A percentile compares a stretch with the other conserved stretches of the same genome.
Conservation (phyloP, 2,113 vertebrate genomes). For the Trematocara variabile region DNA sequence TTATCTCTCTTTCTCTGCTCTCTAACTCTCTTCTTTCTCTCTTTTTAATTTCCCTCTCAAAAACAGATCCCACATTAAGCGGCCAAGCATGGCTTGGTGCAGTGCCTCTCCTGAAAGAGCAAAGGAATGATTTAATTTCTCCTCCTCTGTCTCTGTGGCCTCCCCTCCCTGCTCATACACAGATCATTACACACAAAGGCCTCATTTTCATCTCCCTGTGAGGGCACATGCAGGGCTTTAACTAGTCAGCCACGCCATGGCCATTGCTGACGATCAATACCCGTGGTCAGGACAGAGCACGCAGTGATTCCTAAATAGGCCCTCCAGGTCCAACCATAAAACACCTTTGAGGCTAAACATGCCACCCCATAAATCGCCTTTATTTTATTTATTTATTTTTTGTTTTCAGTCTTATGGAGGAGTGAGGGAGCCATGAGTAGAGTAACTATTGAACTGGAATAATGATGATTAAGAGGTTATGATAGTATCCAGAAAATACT, state of each 20-base stretch:
- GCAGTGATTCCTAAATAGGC: conserved; percentile 66
- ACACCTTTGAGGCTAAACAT: conserved; percentile 64
- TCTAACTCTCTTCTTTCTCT: conserved; percentile 27
- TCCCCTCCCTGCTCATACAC: conserved; percentile 68
- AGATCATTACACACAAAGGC: conserved; percentile 77
- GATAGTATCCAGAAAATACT: conserved; percentile 5
- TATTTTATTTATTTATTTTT: background rate
- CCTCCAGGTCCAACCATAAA: conserved; percentile 73
- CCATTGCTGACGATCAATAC: conserved; percentile 70
- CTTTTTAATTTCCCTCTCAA: conserved; percentile 71
- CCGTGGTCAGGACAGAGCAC: conserved; percentile 66
- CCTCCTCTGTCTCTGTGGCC: conserved; percentile 60
- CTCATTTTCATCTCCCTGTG: conserved; percentile 72
- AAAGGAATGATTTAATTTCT: conserved; percentile 72
- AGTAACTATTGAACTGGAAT: background rate
- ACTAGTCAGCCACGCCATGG: conserved; percentile 63
- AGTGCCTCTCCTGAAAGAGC: conserved; percentile 61
- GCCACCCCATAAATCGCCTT: conserved; percentile 59
- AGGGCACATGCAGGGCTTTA: conserved; percentile 66
- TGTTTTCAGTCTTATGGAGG: conserved; percentile 9
- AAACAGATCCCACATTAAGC: conserved; percentile 70
- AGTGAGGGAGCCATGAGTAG: background rate
- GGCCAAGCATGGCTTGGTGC: conserved; percentile 56
- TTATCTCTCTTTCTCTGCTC: conserved; percentile 57
- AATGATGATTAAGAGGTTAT: conserved; percentile 29